Base-by-base conservation (phyloP, 64 coral and sea anemone genomes). In the Orbicella faveolata region DNA sequence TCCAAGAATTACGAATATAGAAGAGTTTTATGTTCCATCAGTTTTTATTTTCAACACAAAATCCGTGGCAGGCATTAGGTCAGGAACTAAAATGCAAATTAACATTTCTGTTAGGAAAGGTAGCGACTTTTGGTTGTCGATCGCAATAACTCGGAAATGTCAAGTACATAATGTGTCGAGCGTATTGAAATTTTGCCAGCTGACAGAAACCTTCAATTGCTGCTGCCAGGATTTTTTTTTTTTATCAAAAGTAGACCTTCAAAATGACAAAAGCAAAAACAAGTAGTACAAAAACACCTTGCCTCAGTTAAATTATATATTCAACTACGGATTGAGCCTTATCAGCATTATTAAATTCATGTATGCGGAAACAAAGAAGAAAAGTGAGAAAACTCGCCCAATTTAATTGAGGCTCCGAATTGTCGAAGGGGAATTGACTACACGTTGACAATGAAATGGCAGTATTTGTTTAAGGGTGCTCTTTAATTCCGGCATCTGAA, bases 381-480 rank as follows among this genome's bases (percentile, higher is more conserved):
- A 25, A 37, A 37, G 4, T 15, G 39, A 21, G 37, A 84, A 85
- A 44, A 51, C 20, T 23, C 68, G 65, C 51, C 62, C 21, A 70
- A 66, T 44, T 85, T 73, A 73, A 85, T 85, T 85, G 36, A 69
- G 82, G 82, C 82, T 52, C 82, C 64, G 39, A 85, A 85, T 68
- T 66, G 81, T 69, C 62, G 81, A 19, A 84, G 62, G 34, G 19
- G 57, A 84, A 18, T n/a, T 72, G 57, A 81, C 79, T 63, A 16
- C 16, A 81, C 6, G 23, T 80, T 18, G 26, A 63, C n/a, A 63
- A 63, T 35, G 65, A 85, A 48, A 72, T 73, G 64, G 37, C 39
- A 52, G 11, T 73, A 85, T 85, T 85, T 85, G 64, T 85, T 85
- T 72, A 85, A 85, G 65, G 23, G 77, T 85, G 18, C 41, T 73